Evolutionary conservation across 2,888 invertebrate species (phyloP), one percentile per base, ranked within the genome.

Genomic region (Caenorhabditis japonica): DNA sequence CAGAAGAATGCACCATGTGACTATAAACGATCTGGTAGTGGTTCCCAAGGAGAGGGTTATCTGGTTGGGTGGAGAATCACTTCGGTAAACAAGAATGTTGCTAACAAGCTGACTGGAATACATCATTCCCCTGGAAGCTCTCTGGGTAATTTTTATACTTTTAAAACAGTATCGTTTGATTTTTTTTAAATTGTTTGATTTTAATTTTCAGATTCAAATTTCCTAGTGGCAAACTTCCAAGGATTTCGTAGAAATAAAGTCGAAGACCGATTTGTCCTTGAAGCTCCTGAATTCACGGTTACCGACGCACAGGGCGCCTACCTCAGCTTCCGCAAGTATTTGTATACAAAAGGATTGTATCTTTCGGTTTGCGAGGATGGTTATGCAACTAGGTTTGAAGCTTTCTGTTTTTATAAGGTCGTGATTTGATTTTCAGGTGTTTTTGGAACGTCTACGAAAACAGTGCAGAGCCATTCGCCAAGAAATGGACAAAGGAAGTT

Each of bases 401-500:
- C n/a, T 27, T 36, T 15, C 21, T n/a, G n/a, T n/a, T n/a, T n/a
- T n/a, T n/a, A n/a, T n/a, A n/a, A n/a, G n/a, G n/a, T n/a, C n/a
- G n/a, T n/a, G 25, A 49, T 51, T 1, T 8, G 51, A 43, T 47
- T 55, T 64, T 15, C 25, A 74, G 75, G 25, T 76, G 76, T 60
- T 79, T 79, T 43, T 81, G 81, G 81, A 77, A 77, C 43, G 73
- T 76, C 10, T 76, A 74, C 59, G 75, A 75, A 34, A 70, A 81
- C 41, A 77, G 75, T 38, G 59, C 52, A 0, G 76, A 77, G 36
- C 79, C 79, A 0, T 81, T 80, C 38, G 70, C 30, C 0, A 38
- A 75, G 27, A 71, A 69, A n/a, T 81, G 81, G 81, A 81, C 79
- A 7, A 75, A 69, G 8, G 82, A 82, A 62, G 70, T 78, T 13